Evolutionary conservation across 2,113 vertebrate species (phyloP).

Genomic region (Nothocercus julius): DNA sequence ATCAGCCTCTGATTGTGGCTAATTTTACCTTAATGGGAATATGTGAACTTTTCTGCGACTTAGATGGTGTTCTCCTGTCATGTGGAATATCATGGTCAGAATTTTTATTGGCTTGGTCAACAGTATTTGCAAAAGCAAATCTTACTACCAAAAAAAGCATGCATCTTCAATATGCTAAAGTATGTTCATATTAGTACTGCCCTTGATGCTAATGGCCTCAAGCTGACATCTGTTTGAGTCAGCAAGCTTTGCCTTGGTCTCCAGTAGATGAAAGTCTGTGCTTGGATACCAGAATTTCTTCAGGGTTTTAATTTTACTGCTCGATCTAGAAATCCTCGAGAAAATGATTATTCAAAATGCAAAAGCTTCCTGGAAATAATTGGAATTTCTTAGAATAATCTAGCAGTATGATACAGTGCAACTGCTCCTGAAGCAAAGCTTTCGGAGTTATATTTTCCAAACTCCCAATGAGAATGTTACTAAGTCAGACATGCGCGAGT

Average conservation of each 20-base stretch:
- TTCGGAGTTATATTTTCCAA: background rate
- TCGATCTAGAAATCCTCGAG: background rate
- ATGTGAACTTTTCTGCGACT: background rate
- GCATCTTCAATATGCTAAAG: background rate
- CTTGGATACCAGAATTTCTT: background rate
- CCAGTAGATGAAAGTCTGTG: background rate
- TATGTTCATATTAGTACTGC: background rate
- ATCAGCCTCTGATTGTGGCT: background rate
- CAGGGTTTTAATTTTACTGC: background rate
- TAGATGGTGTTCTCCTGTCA: background rate
- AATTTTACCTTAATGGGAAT: background rate
- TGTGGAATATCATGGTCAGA: background rate
- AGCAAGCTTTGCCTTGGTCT: background rate
- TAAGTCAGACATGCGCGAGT: background rate
- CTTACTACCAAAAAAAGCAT: background rate
- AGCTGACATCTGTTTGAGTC: background rate
- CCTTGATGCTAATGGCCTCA: background rate
- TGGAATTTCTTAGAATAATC: background rate
- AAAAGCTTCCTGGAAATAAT: background rate
- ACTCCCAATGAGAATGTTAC: background rate
- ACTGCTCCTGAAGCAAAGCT: background rate
- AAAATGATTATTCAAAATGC: background rate
- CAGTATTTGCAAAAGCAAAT: background rate
- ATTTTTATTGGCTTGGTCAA: background rate
- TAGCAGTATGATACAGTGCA: background rate